Evolutionary conservation across 2,797 vertebrate species (phyloP).

Genomic region (Martes flavigula): DNA sequence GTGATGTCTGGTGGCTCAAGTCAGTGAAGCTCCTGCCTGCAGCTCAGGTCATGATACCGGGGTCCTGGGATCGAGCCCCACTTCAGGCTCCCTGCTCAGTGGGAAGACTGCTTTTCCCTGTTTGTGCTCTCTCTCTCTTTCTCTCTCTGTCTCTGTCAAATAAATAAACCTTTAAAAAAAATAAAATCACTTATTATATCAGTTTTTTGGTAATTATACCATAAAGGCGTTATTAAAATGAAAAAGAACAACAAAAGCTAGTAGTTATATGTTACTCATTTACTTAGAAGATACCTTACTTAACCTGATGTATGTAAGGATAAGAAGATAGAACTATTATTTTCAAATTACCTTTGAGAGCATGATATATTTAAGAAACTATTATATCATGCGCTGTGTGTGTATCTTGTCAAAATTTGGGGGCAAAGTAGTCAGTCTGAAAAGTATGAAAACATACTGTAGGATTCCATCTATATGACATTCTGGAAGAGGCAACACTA

Average conservation of each 20-base stretch:
- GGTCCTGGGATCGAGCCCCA: no score
- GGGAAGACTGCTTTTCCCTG: no score
- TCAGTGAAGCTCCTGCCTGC: no score
- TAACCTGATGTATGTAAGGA: not conserved
- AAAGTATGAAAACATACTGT: not conserved
- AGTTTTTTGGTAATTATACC: not conserved
- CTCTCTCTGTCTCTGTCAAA: no score
- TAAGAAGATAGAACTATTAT: not conserved
- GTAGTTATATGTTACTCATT: not conserved
- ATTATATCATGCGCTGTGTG: not conserved
- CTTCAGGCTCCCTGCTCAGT: no score
- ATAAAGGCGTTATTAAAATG: not conserved
- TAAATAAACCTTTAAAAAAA: no score
- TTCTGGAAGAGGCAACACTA: not conserved
- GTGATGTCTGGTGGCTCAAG: no score
- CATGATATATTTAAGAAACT: not conserved
- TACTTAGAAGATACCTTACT: not conserved
- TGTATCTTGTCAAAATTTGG: not conserved
- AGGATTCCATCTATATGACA: not conserved
- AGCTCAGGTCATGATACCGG: no score
- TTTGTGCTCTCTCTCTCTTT: no score
- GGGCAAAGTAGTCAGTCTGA: not conserved
- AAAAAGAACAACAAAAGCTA: not conserved
- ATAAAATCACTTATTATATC: not conserved
- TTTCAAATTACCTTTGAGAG: not conserved